Conservation (phyloP, 2,888 invertebrate species). For the Xestia c-nigrum region DNA sequence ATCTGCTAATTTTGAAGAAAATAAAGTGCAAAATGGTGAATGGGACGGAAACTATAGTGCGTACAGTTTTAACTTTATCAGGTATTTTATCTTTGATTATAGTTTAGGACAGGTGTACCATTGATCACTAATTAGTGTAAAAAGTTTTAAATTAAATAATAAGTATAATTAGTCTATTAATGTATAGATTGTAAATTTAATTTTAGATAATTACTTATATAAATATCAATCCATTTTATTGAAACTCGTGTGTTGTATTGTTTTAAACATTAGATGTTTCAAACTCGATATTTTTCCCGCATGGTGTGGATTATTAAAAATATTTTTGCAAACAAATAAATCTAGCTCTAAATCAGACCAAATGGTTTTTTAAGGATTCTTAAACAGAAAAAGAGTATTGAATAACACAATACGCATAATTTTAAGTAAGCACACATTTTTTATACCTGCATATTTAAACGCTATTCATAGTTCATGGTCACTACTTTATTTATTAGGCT, state of each 20-base stretch:
- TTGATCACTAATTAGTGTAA: too few species aligned
- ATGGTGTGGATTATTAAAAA: background rate
- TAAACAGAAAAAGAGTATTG: background rate
- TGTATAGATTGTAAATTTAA: background rate
- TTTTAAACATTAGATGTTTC: background rate
- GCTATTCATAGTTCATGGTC: constrained; percentile 2
- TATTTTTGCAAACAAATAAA: background rate
- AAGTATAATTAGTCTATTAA: background rate
- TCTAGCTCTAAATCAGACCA: background rate
- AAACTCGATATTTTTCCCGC: background rate
- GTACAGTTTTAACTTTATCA: constrained; percentile 69
- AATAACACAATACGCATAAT: too few species aligned
- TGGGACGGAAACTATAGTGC: constrained; percentile 62
- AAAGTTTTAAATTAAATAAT: background rate
- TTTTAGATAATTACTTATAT: background rate
- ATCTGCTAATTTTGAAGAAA: constrained; percentile 1
- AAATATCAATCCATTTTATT: background rate
- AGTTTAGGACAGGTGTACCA: background rate
- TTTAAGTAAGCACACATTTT: background rate
- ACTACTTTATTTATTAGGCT: background rate
- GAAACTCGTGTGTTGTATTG: background rate
- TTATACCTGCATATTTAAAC: background rate
- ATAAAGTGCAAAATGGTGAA: constrained; percentile 62
- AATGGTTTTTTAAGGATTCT: background rate
- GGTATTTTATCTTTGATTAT: constrained; percentile 67